Evolutionary conservation across 2,797 vertebrate species (phyloP).

Genomic region (Gila robusta): DNA sequence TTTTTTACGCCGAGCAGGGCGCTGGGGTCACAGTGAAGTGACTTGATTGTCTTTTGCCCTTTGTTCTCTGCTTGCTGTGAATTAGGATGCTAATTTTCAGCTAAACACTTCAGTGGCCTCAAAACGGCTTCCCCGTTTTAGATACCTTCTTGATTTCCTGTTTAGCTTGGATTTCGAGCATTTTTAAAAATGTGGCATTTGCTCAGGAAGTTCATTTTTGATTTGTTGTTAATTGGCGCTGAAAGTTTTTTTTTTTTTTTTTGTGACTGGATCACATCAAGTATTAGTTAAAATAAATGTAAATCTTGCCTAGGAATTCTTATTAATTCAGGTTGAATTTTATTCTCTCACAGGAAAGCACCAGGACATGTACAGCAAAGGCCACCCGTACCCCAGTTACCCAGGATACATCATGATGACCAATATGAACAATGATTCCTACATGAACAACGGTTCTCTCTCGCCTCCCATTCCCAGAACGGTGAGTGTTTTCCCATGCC

Average conservation of each 20-base stretch:
- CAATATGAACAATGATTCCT: constrained; percentile 96
- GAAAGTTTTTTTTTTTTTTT: neutral
- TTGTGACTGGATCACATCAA: neutral
- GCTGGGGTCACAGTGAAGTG: constrained; percentile 69
- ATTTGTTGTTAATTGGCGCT: neutral
- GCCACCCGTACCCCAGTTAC: constrained; percentile 90
- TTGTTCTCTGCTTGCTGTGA: constrained; percentile 75
- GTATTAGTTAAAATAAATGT: neutral
- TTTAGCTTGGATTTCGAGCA: neutral
- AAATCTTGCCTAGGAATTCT: neutral
- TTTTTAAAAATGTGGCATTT: neutral
- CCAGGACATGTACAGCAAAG: constrained; percentile 93
- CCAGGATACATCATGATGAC: constrained; percentile 99
- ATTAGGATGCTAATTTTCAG: constrained; percentile 66
- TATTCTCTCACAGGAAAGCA: constrained; percentile 84
- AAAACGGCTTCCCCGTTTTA: constrained; percentile 7
- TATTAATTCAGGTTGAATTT: constrained; percentile 17
- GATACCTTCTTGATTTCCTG: constrained; percentile 6
- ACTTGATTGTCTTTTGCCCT: constrained; percentile 73
- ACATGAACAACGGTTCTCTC: constrained; percentile 97
- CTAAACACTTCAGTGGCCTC: constrained; percentile 66
- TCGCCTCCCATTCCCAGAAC: constrained; percentile 97
- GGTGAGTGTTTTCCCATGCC: constrained; percentile 83
- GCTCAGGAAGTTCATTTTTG: neutral
- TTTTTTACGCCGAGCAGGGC: constrained; percentile 50